Conservation (phyloP, 2,888 invertebrate genomes). For the Platerodrilus igneus region DNA sequence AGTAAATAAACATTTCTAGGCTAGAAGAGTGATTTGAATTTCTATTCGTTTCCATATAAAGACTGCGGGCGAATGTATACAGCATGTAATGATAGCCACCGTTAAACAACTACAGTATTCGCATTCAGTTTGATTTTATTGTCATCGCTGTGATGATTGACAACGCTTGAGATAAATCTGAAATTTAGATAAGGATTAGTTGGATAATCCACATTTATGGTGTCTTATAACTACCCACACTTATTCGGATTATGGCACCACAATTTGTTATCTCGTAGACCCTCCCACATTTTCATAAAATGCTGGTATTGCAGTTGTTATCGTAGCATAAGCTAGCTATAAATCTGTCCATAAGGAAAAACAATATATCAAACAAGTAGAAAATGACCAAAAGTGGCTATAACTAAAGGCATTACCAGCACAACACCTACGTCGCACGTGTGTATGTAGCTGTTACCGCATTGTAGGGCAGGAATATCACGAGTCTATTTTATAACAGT, state of each 20-base stretch:
- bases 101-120: conserved; percentile 28
- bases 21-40: conserved; percentile 32
- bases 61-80: conserved; percentile 29
- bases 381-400: conserved; percentile 6
- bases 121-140: conserved; percentile 37
- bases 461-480: conserved; percentile 35
- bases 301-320: no score
- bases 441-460: conserved; percentile 14
- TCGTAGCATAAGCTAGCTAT: no score
- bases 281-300: no score
- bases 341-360: conserved; percentile 1
- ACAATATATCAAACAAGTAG: conserved; percentile 2
- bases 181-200: conserved; percentile 40
- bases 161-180: conserved; percentile 41
- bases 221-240: conserved; percentile 24
- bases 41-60: conserved; percentile 36
- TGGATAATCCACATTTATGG: conserved; percentile 36
- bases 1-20: conserved; percentile 40
- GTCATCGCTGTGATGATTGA: conserved; percentile 40
- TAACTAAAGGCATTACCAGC: conserved; percentile 10
- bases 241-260: neutral
- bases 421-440: conserved; percentile 14
- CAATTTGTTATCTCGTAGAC: no score
- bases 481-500: conserved; percentile 34
- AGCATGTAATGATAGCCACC: conserved; percentile 37